Evolutionary conservation across 1,140 invertebrate genomes (phyloP).

Genomic region (Macrocentrus cingulum): DNA sequence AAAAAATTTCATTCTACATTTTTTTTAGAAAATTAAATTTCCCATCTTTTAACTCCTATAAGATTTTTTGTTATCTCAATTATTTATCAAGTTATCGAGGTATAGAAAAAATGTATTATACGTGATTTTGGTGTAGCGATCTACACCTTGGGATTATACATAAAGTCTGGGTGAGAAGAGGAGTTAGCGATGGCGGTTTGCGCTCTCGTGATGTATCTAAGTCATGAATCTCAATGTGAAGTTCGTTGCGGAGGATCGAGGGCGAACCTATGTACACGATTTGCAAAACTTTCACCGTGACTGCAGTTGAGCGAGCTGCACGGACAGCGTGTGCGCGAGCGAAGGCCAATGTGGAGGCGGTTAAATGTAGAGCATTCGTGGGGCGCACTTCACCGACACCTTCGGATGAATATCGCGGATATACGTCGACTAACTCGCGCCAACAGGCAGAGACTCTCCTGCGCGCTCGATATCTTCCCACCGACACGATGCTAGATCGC

Average conservation of each 20-base stretch:
- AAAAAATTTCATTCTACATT: too few species aligned
- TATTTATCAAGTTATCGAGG: too few species aligned
- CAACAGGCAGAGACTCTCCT: constrained; percentile 6
- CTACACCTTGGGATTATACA: neutral
- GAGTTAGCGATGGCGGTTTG: neutral
- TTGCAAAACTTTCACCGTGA: constrained; percentile 36
- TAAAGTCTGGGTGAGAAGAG: neutral
- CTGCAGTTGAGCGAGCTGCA: neutral
- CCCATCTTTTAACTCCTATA: too few species aligned
- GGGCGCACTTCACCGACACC: constrained; percentile 6
- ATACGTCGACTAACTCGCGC: constrained; percentile 6
- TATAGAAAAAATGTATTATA: too few species aligned
- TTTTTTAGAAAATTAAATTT: too few species aligned
- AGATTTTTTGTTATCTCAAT: too few species aligned
- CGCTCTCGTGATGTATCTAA: constrained; percentile 37
- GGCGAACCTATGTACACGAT: constrained; percentile 29
- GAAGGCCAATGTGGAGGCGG: constrained; percentile 20
- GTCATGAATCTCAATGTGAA: constrained; percentile 42
- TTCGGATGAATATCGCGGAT: constrained; percentile 12
- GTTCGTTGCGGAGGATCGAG: constrained; percentile 40
- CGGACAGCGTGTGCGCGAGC: neutral
- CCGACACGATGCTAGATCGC: constrained; percentile 11
- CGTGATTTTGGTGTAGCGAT: too few species aligned
- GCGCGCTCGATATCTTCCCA: constrained; percentile 20
- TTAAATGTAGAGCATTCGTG: constrained; percentile 23